phyloP scores from a whole-genome alignment of 2,113 vertebrate species.

The Chionodraco myersi region DNA sequence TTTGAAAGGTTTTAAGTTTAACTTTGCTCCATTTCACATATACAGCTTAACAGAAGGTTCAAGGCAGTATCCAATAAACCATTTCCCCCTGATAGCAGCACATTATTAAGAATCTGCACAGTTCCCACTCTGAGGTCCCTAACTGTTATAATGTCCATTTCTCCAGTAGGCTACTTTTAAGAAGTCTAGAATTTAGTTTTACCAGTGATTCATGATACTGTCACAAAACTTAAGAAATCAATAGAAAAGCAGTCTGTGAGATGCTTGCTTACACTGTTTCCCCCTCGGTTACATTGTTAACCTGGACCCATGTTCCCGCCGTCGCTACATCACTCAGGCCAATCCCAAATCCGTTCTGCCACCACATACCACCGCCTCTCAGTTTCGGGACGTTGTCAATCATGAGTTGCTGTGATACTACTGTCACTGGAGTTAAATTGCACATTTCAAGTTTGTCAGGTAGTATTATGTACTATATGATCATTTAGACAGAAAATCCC shows the following conservation, averaged over 20 bases:
- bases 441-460: too few relatives aligned
- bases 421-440: not conserved
- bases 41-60: not conserved
- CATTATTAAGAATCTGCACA: conserved; percentile 54
- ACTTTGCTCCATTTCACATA: too few relatives aligned
- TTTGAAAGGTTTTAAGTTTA: not conserved
- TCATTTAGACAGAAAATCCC: conserved; percentile 64
- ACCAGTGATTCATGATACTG: not conserved
- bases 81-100: not conserved
- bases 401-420: conserved; percentile 47
- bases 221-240: not conserved
- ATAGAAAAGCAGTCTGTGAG: not conserved
- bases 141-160: conserved; percentile 9
- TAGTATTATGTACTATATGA: not conserved
- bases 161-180: conserved; percentile 63
- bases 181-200: not conserved
- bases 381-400: conserved; percentile 3
- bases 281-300: conserved; percentile 57
- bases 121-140: conserved; percentile 29
- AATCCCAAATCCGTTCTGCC: conserved; percentile 66
- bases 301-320: conserved; percentile 65
- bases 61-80: conserved; percentile 57
- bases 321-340: conserved; percentile 46
- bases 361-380: not conserved
- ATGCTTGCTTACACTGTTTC: conserved; percentile 57